Conservation (phyloP, 2,888 invertebrate genomes). For the Oithona nana region DNA sequence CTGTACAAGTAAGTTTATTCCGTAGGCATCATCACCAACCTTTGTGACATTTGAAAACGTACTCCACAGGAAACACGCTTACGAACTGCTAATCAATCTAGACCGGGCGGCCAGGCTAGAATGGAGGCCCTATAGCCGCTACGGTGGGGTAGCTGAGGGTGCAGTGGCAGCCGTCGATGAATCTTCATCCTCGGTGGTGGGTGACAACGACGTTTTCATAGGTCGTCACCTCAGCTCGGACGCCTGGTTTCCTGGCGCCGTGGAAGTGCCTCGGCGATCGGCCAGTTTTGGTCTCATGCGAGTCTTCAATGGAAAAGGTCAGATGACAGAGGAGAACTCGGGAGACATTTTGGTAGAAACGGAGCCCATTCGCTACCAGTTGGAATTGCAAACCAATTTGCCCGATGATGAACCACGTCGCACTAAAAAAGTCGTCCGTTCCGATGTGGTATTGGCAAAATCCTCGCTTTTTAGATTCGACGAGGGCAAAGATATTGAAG, state of each 20-base stretch:
- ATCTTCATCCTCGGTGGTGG: not conserved
- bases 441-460: constrained; percentile 6
- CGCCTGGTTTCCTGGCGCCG: not conserved
- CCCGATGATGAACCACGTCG: not conserved
- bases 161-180: constrained; percentile 8
- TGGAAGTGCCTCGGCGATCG: constrained; percentile 8
- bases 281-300: constrained; percentile 1
- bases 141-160: constrained; percentile 7
- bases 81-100: constrained; percentile 7
- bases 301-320: constrained; percentile 3
- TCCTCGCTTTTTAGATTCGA: constrained; percentile 13
- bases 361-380: constrained; percentile 9
- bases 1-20: constrained; percentile 1
- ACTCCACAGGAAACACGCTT: constrained; percentile 2
- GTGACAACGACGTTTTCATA: constrained; percentile 3
- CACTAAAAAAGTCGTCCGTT: not conserved
- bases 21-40: not conserved
- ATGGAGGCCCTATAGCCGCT: constrained; percentile 3
- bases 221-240: constrained; percentile 1
- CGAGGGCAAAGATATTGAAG: constrained; percentile 8
- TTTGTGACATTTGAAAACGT: not conserved
- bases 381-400: not conserved
- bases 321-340: not conserved
- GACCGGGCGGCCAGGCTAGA: constrained; percentile 9
- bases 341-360: constrained; percentile 12